Conservation (phyloP, 2,113 vertebrate genomes). For the Pterocles burchelli region DNA sequence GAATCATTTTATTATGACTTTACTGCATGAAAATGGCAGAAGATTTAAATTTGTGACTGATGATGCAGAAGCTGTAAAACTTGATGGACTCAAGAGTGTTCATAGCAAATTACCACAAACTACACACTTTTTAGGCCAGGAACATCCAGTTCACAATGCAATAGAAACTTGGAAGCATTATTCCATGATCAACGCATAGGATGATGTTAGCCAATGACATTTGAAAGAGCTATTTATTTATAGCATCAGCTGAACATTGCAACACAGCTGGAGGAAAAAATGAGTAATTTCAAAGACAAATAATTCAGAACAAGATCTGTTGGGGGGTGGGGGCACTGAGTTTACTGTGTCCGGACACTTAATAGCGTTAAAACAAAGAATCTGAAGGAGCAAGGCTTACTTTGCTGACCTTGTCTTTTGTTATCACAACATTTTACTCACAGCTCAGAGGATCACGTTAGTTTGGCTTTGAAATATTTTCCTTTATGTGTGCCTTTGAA, state of each 20-base stretch:
- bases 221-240: constrained; percentile 47
- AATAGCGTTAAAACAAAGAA: constrained; percentile 39
- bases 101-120: not conserved
- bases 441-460: not conserved
- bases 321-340: not conserved
- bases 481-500: constrained; percentile 69
- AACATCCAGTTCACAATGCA: constrained; percentile 23
- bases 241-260: constrained; percentile 1
- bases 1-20: constrained; percentile 52
- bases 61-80: constrained; percentile 18
- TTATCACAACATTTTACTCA: constrained; percentile 35
- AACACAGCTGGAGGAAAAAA: constrained; percentile 51
- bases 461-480: constrained; percentile 70
- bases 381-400: not conserved
- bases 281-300: constrained; percentile 56
- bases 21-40: constrained; percentile 39
- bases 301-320: constrained; percentile 23
- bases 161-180: not conserved
- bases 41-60: constrained; percentile 47
- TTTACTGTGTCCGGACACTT: constrained; percentile 2
- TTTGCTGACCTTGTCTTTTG: constrained; percentile 48
- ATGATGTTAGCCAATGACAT: constrained; percentile 58
- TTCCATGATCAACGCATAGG: constrained; percentile 24
- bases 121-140: not conserved
- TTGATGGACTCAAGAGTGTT: not conserved